Evolutionary conservation across 2,888 invertebrate species (phyloP).

Genomic region (Hyposoter didymator): DNA sequence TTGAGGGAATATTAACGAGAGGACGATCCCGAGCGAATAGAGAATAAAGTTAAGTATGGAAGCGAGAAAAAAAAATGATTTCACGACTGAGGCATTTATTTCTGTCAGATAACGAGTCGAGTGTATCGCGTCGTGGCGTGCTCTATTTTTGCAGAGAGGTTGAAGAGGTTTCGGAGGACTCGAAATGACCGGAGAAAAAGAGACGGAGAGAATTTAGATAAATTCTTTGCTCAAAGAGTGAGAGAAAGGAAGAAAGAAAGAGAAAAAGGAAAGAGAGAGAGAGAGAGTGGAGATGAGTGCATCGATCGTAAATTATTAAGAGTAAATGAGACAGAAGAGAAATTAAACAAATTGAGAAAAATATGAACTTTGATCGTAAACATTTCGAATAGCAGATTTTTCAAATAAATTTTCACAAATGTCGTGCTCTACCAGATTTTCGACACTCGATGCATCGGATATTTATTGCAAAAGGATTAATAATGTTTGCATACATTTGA

Average conservation of each 20-base stretch:
- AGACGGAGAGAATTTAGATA: conserved; percentile 59
- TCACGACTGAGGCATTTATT: conserved; percentile 69
- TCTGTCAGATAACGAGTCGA: conserved; percentile 75
- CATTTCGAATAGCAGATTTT: not conserved
- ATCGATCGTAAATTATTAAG: conserved; percentile 59
- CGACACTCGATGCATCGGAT: not conserved
- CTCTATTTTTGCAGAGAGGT: conserved; percentile 73
- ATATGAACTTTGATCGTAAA: conserved; percentile 41
- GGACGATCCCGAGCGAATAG: conserved; percentile 50
- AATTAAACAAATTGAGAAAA: conserved; percentile 25
- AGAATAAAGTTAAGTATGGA: conserved; percentile 53
- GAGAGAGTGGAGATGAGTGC: conserved; percentile 43
- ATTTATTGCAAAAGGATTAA: not conserved
- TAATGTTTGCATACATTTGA: not conserved
- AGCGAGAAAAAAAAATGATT: conserved; percentile 38
- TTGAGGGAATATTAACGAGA: conserved; percentile 52
- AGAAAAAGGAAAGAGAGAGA: conserved; percentile 35
- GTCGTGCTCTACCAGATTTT: not conserved
- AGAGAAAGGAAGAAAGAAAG: conserved; percentile 32
- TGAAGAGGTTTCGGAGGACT: conserved; percentile 70
- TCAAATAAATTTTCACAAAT: not conserved
- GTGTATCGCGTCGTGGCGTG: conserved; percentile 70
- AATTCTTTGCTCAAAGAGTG: conserved; percentile 50
- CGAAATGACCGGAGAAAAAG: conserved; percentile 60
- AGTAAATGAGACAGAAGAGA: conserved; percentile 15